A percentile compares a stretch with the other conserved stretches of the same genome.
phyloP scores from a whole-genome alignment of 2,797 vertebrate genomes.

The Clarias laeviceps region DNA sequence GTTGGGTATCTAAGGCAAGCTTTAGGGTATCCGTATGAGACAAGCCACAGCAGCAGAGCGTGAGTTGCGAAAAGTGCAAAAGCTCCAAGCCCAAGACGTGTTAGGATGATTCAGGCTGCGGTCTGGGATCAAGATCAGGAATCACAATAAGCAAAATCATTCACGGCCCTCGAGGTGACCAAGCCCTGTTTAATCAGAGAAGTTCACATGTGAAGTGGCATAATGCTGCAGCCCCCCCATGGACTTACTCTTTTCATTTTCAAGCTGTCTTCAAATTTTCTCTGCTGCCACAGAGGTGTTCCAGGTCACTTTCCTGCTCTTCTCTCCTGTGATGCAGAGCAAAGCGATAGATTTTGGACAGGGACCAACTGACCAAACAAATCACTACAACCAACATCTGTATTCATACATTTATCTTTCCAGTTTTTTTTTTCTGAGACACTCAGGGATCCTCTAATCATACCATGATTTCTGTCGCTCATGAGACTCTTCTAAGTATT shows the following conservation, averaged over 20 bases:
- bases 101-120: neutral
- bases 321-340: neutral
- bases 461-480: neutral
- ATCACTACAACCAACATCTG: neutral
- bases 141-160: neutral
- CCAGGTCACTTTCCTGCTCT: too few relatives aligned
- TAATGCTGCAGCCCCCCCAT: neutral
- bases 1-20: neutral
- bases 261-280: neutral
- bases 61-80: neutral
- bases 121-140: neutral
- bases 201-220: neutral
- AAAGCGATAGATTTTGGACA: constrained; percentile 2
- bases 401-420: neutral
- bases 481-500: neutral
- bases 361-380: neutral
- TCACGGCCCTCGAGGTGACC: neutral
- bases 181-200: neutral
- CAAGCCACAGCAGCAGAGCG: neutral
- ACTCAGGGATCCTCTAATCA: neutral
- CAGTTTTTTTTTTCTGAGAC: neutral
- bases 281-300: neutral
- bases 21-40: neutral
- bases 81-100: neutral
- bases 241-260: neutral